Conservation (phyloP, 1,140 invertebrate species). For the Platyscapa corneri region DNA sequence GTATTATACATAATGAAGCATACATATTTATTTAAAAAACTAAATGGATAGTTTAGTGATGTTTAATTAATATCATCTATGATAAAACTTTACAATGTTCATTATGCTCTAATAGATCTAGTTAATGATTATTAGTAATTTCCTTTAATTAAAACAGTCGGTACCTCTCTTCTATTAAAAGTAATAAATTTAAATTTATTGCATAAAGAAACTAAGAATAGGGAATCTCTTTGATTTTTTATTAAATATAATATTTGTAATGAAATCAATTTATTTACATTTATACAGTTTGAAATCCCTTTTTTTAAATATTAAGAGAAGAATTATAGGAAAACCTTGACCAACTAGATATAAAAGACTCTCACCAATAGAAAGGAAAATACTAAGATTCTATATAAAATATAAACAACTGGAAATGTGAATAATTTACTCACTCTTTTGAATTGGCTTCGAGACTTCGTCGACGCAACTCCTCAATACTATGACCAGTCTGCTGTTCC, state of each 20-base stretch:
- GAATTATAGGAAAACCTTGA: conserved; percentile 31
- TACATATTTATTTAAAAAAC: conserved; percentile 30
- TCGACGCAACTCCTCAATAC: conserved; percentile 88
- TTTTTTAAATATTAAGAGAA: conserved; percentile 5
- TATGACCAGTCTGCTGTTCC: conserved; percentile 92
- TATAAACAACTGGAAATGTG: conserved; percentile 48
- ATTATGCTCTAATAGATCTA: conserved; percentile 46
- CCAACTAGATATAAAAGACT: conserved; percentile 27
- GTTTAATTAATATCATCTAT: conserved; percentile 29
- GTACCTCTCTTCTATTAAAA: conserved; percentile 30
- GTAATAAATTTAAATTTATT: conserved; percentile 25
- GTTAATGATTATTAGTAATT: conserved; percentile 59
- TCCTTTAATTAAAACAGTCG: conserved; percentile 55
- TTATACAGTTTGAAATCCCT: conserved; percentile 6
- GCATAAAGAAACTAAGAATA: conserved; percentile 14
- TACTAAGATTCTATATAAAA: conserved; percentile 27
- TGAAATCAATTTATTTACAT: not conserved
- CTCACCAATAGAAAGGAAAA: conserved; percentile 50
- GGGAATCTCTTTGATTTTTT: no score
- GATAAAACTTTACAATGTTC: conserved; percentile 22
- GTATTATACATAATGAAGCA: conserved; percentile 41
- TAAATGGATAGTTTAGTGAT: conserved; percentile 22
- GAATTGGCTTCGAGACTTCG: conserved; percentile 89
- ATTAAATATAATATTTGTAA: conserved; percentile 4
- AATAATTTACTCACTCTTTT: conserved; percentile 86